These are phyloP conservation scores for Thamnophis sirtalis DNA, from an alignment of 2,113 vertebrate species.

Conservation along the genomic window DNA sequence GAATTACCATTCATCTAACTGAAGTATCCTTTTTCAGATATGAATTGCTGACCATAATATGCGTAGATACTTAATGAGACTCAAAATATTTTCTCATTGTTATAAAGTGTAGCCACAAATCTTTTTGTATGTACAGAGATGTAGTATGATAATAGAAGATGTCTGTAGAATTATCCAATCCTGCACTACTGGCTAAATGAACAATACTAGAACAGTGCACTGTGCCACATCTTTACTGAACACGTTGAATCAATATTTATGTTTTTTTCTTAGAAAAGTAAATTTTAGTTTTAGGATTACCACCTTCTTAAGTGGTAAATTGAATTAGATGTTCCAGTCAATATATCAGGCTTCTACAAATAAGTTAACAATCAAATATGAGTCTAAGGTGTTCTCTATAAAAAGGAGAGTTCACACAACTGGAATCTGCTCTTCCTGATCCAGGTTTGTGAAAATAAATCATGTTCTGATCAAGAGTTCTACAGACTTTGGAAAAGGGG, in stretches of 20 bases:
- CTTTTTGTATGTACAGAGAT: neutral
- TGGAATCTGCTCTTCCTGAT: neutral
- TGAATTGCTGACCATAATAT: neutral
- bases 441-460: neutral
- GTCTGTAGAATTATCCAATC: neutral
- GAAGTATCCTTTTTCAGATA: neutral
- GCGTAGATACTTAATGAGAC: neutral
- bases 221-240: neutral
- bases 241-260: neutral
- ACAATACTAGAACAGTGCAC: neutral
- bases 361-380: neutral
- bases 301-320: neutral
- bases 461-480: neutral
- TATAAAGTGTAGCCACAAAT: neutral
- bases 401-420: neutral
- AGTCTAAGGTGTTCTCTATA: neutral
- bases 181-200: neutral
- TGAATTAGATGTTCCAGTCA: neutral
- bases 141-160: neutral
- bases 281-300: neutral
- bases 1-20: neutral
- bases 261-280: neutral
- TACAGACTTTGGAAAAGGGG: neutral
- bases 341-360: neutral
- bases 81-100: neutral